Conservation (phyloP, 1,140 invertebrate species). For the Drosophila saltans region DNA sequence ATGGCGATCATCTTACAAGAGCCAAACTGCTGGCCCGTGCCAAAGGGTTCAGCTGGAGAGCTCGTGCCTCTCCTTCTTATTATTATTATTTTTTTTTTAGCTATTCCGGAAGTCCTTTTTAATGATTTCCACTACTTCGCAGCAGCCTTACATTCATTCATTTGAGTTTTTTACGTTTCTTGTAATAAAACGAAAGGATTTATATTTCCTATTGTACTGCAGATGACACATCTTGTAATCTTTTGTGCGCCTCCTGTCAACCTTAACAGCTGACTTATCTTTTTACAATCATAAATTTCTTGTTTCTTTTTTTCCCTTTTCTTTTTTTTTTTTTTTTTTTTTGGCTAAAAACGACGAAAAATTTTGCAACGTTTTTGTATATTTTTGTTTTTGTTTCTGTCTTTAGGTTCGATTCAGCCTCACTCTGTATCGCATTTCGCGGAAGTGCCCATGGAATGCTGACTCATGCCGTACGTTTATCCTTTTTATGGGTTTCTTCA, state of each 20-base stretch:
- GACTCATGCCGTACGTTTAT: slow-evolving; percentile 73
- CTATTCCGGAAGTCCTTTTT: slow-evolving; percentile 63
- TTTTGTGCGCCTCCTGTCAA: slow-evolving; percentile 35
- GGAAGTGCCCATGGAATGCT: slow-evolving; percentile 64
- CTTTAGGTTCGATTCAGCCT: slow-evolving; percentile 7
- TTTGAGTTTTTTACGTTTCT: slow-evolving; percentile 53
- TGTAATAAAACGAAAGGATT: slow-evolving; percentile 82
- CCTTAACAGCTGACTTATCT: slow-evolving; percentile 66
- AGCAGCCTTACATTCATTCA: slow-evolving; percentile 19
- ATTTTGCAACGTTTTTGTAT: slow-evolving; percentile 59
- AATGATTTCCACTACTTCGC: slow-evolving; percentile 30
- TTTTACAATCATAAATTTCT: slow-evolving; percentile 19
- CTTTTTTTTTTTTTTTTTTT: slow-evolving; percentile 34
- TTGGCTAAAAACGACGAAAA: slow-evolving; percentile 53
- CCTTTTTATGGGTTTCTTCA: slow-evolving; percentile 66
- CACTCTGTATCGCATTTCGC: slow-evolving; percentile 69
- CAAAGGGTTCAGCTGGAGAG: slow-evolving; percentile 55
- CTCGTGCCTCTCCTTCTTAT: slow-evolving; percentile 50
- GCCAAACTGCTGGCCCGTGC: slow-evolving; percentile 37
- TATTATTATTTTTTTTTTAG: slow-evolving; percentile 4
- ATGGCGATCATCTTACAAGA: slow-evolving; percentile 47
- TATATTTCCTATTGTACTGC: slow-evolving; percentile 76
- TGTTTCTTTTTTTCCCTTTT: slow-evolving; percentile 18
- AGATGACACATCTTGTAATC: slow-evolving; percentile 74
- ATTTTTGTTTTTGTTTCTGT: slow-evolving; percentile 24